These are phyloP conservation scores for Staurois parvus DNA, from an alignment of 2,797 vertebrate species.

Conservation along the genomic window DNA sequence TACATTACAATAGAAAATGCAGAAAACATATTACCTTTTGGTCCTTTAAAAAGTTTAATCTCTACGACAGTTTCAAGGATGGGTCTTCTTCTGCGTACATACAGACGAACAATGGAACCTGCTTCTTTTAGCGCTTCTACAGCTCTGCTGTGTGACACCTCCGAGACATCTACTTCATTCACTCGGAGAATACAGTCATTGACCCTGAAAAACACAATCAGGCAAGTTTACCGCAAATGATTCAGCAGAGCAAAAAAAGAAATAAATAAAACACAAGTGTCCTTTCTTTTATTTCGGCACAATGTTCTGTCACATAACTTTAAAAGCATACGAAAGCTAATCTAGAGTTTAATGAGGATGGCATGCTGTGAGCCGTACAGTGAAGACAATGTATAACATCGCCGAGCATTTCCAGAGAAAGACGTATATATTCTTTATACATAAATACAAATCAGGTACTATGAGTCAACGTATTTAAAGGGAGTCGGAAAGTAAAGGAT, in stretches of 20 bases:
- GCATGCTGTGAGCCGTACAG: neutral
- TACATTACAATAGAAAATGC: neutral
- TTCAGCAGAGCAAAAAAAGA: too few species aligned
- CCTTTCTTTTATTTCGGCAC: slow-evolving; percentile 8
- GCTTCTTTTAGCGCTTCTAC: slow-evolving; percentile 96
- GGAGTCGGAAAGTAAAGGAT: too few species aligned
- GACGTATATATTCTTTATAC: too few species aligned
- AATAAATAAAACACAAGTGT: neutral
- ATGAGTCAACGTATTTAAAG: too few species aligned
- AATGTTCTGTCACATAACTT: neutral
- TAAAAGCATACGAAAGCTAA: neutral
- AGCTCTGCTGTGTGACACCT: slow-evolving; percentile 94
- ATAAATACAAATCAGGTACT: too few species aligned
- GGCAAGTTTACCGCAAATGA: neutral
- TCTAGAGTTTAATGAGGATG: neutral
- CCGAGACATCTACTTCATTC: slow-evolving; percentile 91
- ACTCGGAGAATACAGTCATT: slow-evolving; percentile 96
- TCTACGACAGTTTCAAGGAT: slow-evolving; percentile 94
- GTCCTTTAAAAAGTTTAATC: slow-evolving; percentile 96
- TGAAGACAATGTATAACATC: neutral
- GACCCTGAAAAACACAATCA: slow-evolving; percentile 78
- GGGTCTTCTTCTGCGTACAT: slow-evolving; percentile 91
- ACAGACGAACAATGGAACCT: slow-evolving; percentile 91
- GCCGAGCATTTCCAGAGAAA: too few species aligned
- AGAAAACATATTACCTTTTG: slow-evolving; percentile 84